Percentiles rank a stretch among this genome's conserved stretches.
Evolutionary conservation across 2,797 vertebrate genomes (phyloP).

Genomic region (Cichlasoma orientale): DNA sequence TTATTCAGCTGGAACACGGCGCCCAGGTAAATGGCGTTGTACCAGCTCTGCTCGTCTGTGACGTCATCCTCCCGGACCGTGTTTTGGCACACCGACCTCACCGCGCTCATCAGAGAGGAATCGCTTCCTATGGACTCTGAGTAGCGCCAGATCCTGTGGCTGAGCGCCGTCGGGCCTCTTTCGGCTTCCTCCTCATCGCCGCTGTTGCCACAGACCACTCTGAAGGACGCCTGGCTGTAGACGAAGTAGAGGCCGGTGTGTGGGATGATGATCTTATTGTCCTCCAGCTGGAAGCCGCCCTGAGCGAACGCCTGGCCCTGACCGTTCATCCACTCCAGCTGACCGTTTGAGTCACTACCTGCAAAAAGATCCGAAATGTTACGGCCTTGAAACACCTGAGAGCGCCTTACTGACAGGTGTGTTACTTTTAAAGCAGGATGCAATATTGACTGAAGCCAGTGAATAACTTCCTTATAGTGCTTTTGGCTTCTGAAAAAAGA

Average conservation of each 20-base stretch:
- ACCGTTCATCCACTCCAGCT: conserved; percentile 63
- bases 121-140: conserved; percentile 50
- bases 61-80: not conserved
- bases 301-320: conserved; percentile 73
- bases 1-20: conserved; percentile 74
- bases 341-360: not conserved
- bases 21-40: conserved; percentile 78
- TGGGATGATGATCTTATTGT: conserved; percentile 73
- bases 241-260: conserved; percentile 78
- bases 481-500: not conserved
- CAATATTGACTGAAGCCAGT: not conserved
- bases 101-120: conserved; percentile 63
- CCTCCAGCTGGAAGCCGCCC: conserved; percentile 63
- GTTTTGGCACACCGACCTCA: conserved; percentile 73
- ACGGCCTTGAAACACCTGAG: not conserved
- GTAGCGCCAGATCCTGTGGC: conserved; percentile 69
- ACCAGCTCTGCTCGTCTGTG: conserved; percentile 54
- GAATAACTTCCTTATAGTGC: conserved; percentile 14
- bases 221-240: conserved; percentile 83
- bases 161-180: conserved; percentile 37
- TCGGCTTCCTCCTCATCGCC: not conserved
- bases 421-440: not conserved
- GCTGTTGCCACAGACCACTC: conserved; percentile 50
- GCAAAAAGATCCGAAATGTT: not conserved
- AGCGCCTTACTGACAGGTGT: not conserved